Evolutionary conservation across 2,113 vertebrate genomes (phyloP).

Genomic region (Notechis scutatus): DNA sequence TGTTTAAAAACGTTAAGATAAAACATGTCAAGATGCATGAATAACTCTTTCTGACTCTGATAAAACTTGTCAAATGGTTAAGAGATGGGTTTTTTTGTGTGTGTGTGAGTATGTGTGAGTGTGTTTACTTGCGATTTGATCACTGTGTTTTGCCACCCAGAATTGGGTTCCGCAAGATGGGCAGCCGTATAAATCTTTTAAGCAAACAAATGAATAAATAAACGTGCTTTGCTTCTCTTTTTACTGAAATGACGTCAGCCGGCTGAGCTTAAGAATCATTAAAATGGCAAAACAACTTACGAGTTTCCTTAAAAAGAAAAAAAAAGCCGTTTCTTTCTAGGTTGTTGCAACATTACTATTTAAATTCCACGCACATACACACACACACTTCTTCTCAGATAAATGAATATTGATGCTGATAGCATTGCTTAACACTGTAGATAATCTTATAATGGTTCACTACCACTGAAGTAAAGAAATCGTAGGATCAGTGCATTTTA

Average conservation of each 20-base stretch:
- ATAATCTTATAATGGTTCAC: not conserved
- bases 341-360: not conserved
- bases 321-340: not conserved
- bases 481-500: not conserved
- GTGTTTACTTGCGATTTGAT: not conserved
- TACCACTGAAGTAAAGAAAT: not conserved
- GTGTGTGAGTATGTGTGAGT: too few relatives aligned
- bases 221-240: not conserved
- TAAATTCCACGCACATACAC: not conserved
- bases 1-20: slow-evolving; percentile 22
- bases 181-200: not conserved
- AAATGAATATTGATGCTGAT: not conserved
- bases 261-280: not conserved
- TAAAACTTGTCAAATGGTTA: not conserved
- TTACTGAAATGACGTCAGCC: not conserved
- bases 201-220: not conserved
- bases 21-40: not conserved
- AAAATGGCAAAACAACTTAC: not conserved
- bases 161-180: not conserved
- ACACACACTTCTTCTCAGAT: not conserved
- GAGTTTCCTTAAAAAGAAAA: not conserved
- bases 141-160: not conserved
- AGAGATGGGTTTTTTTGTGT: not conserved
- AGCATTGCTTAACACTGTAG: not conserved
- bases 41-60: not conserved